Evolutionary conservation across 2,888 invertebrate species (phyloP), one percentile per base, ranked within the genome.

Genomic region (Nymphalis polychloros): DNA sequence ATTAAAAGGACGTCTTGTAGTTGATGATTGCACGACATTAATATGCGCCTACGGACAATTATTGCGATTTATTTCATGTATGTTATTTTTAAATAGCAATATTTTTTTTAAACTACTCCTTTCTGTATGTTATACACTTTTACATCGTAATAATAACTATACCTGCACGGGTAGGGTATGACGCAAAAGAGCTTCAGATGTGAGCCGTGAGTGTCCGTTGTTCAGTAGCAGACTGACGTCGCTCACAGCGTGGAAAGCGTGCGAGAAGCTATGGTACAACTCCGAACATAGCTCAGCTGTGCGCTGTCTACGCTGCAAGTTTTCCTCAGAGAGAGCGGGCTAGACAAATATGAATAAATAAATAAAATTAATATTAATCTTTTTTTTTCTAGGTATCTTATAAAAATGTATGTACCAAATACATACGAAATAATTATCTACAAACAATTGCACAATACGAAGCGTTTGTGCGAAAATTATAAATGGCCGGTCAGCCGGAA

Each of bases 161-260:
- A 89, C 89, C 81, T 88, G 86, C 78, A 87, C 74, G 0, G 88
- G 87, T 2, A 84, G 68, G 0, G 82, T 77, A 16, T 81, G 82
- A 0, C 84, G 78, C 46, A 77, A 64, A 2, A 76, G 63, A 1
- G 78, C 60, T 13, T 86, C 88, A 0, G 88, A 81, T 0, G 79
- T 79, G 31, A 90, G 84, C 0, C 85, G 82, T 47, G 85, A 81
- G 59, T 76, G 76, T 7, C 75, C 73, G 52, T 79, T 80, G 0
- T 83, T 82, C 20, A 87, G 78, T 53, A 80, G 76, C 62, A 86
- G 79, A 84, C 95, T 95, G 60, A 98, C 94, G 83, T 98, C 98
- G 79, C 98, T 98, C 59, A 97, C 92, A 1, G 96, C 95, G 82
- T 98, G 98, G 85, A 96, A 97, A 1, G 97, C 96, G 81, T 98